Evolutionary conservation across 1,140 invertebrate species (phyloP).

Genomic region (Diuraphis noxia): DNA sequence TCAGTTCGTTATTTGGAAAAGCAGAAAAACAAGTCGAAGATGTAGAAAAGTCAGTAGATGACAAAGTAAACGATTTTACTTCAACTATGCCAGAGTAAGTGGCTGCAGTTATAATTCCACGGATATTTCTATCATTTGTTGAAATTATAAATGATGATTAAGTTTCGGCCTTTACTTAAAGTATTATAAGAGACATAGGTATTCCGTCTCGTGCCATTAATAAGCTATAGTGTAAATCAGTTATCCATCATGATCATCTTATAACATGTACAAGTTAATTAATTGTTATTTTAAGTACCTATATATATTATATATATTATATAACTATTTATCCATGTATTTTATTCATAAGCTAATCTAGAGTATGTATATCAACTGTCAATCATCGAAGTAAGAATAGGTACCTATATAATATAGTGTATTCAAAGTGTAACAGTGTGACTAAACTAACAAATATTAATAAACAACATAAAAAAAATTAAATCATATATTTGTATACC

Average conservation of each 20-base stretch:
- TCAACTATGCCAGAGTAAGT: constrained; percentile 36
- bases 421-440: background rate
- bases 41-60: background rate
- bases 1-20: constrained; percentile 40
- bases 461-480: background rate
- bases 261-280: background rate
- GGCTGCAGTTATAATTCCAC: background rate
- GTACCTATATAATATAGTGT: background rate
- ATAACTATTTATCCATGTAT: background rate
- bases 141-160: background rate
- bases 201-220: background rate
- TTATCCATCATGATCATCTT: background rate
- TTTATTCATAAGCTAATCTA: background rate
- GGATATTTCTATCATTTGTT: background rate
- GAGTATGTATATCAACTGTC: background rate
- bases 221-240: background rate
- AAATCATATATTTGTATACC: background rate
- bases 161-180: background rate
- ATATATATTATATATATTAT: background rate
- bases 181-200: background rate
- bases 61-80: constrained; percentile 16
- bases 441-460: constrained; percentile 1
- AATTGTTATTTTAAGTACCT: background rate
- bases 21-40: constrained; percentile 14
- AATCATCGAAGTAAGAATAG: background rate